Conservation (phyloP, 2,113 vertebrate genomes). For the Marcusenius ussheri region DNA sequence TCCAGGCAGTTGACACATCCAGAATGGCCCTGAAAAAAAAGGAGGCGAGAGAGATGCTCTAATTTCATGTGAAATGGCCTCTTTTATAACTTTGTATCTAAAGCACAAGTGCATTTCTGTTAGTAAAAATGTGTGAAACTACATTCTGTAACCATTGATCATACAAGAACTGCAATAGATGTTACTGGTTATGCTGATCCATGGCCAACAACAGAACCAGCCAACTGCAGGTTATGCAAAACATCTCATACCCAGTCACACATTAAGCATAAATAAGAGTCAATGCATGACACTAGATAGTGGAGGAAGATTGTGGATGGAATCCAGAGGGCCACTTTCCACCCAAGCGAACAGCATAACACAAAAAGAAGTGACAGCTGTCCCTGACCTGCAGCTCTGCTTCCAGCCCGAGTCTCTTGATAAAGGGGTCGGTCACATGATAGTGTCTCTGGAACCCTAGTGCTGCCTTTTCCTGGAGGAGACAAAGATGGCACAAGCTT, state of each 20-base stretch:
- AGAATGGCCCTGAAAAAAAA: slow-evolving; percentile 76
- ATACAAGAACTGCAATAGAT: background rate
- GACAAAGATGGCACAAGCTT: background rate
- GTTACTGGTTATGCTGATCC: background rate
- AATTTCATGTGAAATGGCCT: background rate
- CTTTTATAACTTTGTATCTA: background rate
- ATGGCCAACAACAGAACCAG: background rate
- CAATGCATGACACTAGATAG: background rate
- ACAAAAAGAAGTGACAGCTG: background rate
- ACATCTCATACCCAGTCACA: background rate
- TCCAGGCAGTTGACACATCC: slow-evolving; percentile 98
- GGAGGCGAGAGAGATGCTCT: slow-evolving; percentile 16
- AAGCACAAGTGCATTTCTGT: slow-evolving; percentile 1
- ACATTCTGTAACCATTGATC: background rate
- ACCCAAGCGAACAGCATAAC: background rate
- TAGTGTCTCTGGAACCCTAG: slow-evolving; percentile 82
- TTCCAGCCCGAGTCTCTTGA: slow-evolving; percentile 88
- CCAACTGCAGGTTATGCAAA: background rate
- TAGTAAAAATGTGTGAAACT: background rate
- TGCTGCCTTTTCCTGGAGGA: slow-evolving; percentile 73
- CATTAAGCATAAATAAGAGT: background rate
- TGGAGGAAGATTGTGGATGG: background rate
- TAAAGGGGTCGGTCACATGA: slow-evolving; percentile 92
- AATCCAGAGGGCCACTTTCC: background rate
- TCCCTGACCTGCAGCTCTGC: slow-evolving; percentile 74